Evolutionary conservation across 2,797 vertebrate genomes (phyloP), one percentile per base, ranked within the genome.

Genomic region (Uromys caudimaculatus): DNA sequence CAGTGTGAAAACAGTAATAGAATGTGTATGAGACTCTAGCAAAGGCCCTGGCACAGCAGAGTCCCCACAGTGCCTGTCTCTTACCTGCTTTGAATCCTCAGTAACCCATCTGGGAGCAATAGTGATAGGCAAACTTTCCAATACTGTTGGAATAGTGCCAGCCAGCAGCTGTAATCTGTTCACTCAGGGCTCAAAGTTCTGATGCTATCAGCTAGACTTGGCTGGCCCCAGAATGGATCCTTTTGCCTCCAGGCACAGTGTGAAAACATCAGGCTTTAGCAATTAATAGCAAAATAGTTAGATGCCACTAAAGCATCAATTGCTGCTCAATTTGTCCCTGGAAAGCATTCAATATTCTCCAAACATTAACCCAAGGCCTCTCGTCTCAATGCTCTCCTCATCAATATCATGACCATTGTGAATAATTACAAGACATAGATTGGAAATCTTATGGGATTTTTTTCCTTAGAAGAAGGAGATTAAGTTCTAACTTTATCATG

Each of bases 291-390:
- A 81, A 96, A 95, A 95, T 32, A 95, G 82, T 67, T 95, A 58
- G 47, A 38, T 91, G 54, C 47, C 91, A 82, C 76, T 67, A 84
- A 5, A 95, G 50, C 16, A 14, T 75, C 94, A 81, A 35, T 8
- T 41, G 50, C 60, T 47, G 21, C 60, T 85, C 89, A 76, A 13
- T 91, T 62, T 78, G 92, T 79, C 76, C 75, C 73, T 60, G 21
- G 54, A 73, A 64, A 62, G 1, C 35, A 93, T 54, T 73, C 96
- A 91, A 38, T 93, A 93, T 92, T 89, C 62, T 85, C 92, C 54
- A 96, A 87, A 96, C 56, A 87, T 94, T 89, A 96, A 95, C 90
- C 88, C 69, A 89, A 41, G 12, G 9, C 29, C 75, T 87, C 32
- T 95, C 54, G 13, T 91, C 73, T 93, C 81, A 54, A 47, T 16